A percentile compares a stretch with the other conserved stretches of the same genome.
Conservation (phyloP, 37 sponge, comb jelly and placozoan genomes). For the Geodia barretti region DNA sequence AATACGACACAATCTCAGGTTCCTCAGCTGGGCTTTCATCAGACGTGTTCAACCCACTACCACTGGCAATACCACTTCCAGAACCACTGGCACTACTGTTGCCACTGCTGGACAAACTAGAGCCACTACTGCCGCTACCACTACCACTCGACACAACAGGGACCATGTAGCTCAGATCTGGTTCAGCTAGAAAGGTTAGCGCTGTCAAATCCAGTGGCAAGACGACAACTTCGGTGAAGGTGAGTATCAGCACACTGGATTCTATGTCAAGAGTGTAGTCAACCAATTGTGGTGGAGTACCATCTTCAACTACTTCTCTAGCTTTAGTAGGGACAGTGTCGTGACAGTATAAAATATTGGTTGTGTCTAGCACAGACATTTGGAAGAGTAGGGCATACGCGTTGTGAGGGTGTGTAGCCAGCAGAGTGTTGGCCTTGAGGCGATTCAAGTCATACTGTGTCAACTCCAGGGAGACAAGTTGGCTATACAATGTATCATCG, state of each 20-base stretch:
- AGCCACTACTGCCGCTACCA: conserved; percentile 1
- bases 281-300: conserved; percentile 57
- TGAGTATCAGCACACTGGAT: conserved; percentile 45
- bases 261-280: conserved; percentile 68
- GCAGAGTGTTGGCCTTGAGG: conserved; percentile 30
- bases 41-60: not conserved
- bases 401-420: conserved; percentile 22
- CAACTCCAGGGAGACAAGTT: conserved; percentile 38
- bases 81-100: not conserved
- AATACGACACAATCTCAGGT: conserved; percentile 1
- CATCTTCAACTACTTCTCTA: conserved; percentile 43
- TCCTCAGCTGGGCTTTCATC: not conserved
- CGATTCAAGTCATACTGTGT: conserved; percentile 53
- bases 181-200: conserved; percentile 54
- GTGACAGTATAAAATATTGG: conserved; percentile 67
- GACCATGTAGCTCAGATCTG: conserved; percentile 3
- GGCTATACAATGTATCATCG: conserved; percentile 32
- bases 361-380: conserved; percentile 48
- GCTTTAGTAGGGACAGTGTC: conserved; percentile 38
- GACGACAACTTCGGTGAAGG: conserved; percentile 75
- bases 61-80: conserved; percentile 1
- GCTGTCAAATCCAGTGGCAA: conserved; percentile 10
- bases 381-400: conserved; percentile 39
- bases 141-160: not conserved
- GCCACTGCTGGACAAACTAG: not conserved